These are phyloP conservation scores for Megaceryle maxima DNA, from an alignment of 2,113 vertebrate species.

Conservation along the genomic window DNA sequence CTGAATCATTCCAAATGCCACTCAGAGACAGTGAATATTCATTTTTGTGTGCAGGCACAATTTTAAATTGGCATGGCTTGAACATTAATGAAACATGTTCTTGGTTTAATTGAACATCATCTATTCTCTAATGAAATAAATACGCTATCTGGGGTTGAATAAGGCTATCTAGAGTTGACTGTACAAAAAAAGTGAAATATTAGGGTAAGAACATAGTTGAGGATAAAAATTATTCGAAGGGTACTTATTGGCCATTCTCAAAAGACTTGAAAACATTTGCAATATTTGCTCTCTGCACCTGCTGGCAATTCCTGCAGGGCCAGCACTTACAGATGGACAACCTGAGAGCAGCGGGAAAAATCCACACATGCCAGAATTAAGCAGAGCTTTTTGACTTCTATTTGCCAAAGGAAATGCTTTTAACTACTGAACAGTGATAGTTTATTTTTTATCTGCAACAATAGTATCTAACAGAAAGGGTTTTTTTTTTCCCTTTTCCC, in stretches of 20 bases:
- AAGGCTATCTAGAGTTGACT: background rate
- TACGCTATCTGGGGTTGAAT: background rate
- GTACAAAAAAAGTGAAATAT: too few relatives aligned
- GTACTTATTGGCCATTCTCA: background rate
- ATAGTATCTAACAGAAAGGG: background rate
- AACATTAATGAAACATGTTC: background rate
- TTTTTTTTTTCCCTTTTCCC: background rate
- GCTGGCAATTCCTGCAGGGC: background rate
- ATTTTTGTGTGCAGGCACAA: background rate
- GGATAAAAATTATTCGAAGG: background rate
- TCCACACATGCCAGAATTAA: background rate
- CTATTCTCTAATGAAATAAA: background rate
- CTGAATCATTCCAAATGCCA: background rate
- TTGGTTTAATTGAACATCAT: background rate
- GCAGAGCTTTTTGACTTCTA: background rate
- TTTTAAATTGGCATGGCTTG: background rate
- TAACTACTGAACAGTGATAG: background rate
- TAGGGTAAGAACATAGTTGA: background rate
- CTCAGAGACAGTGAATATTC: background rate
- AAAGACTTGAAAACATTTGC: background rate
- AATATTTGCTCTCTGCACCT: background rate
- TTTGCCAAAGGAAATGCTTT: slow-evolving; percentile 33
- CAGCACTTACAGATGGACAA: slow-evolving; percentile 31
- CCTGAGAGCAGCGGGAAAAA: slow-evolving; percentile 7
- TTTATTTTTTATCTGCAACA: background rate